Conservation (phyloP, 2,113 vertebrate genomes). For the Pluvialis apricaria region DNA sequence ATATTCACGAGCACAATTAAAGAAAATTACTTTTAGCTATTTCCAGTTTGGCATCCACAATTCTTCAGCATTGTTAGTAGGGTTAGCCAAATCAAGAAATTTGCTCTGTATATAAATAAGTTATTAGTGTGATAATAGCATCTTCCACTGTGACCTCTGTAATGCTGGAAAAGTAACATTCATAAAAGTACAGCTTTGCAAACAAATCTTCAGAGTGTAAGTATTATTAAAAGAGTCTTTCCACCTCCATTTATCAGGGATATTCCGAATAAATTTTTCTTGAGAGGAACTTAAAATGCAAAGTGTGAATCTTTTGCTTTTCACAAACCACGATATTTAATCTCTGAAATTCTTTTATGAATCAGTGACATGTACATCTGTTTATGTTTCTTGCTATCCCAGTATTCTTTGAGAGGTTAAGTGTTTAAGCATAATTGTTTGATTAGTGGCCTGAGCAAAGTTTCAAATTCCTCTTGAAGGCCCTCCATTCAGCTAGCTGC, state of each 20-base stretch:
- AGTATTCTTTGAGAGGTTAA: not conserved
- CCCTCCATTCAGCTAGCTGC: not conserved
- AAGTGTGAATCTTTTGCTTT: not conserved
- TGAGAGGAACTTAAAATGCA: not conserved
- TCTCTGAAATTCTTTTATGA: not conserved
- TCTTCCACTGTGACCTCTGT: not conserved
- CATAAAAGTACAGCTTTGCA: not conserved
- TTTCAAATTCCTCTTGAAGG: not conserved
- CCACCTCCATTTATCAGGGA: not conserved
- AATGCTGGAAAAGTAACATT: not conserved
- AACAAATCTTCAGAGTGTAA: not conserved
- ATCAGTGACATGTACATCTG: not conserved
- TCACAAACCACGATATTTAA: not conserved
- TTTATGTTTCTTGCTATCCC: not conserved
- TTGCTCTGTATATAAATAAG: not conserved
- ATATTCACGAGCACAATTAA: conserved; percentile 32
- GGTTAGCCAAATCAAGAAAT: not conserved
- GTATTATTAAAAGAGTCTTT: not conserved
- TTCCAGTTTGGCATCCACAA: conserved; percentile 13
- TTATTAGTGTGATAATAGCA: not conserved
- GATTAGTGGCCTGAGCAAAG: not conserved
- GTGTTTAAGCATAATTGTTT: not conserved
- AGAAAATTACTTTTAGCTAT: conserved; percentile 48
- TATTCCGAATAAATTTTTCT: not conserved
- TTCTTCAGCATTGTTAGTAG: not conserved